Evolutionary conservation across 2,113 vertebrate species (phyloP).

Genomic region (Microcebus ravelobensis): DNA sequence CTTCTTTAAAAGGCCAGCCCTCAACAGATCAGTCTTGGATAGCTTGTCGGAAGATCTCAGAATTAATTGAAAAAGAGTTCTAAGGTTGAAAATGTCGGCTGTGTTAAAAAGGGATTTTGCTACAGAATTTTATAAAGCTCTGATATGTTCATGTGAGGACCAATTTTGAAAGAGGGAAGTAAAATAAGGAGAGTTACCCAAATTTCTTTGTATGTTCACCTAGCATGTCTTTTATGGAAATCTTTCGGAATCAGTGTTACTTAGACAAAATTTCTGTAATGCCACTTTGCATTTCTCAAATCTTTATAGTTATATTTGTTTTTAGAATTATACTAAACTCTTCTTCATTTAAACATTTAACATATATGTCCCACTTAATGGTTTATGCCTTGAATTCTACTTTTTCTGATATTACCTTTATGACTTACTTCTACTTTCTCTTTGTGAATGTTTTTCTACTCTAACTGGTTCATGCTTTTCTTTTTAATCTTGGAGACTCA

Average conservation of each 20-base stretch:
- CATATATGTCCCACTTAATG: not conserved
- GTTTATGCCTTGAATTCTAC: not conserved
- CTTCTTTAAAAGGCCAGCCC: not conserved
- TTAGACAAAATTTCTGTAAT: not conserved
- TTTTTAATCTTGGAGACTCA: not conserved
- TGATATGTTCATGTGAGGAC: not conserved
- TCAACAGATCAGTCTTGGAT: not conserved
- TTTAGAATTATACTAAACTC: not conserved
- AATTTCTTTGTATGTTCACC: not conserved
- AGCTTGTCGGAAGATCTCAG: not conserved
- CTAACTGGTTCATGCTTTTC: not conserved
- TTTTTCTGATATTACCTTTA: not conserved
- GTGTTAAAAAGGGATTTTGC: not conserved
- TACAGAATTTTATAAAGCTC: not conserved
- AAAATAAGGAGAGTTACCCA: not conserved
- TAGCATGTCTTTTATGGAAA: not conserved
- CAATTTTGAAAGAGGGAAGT: not conserved
- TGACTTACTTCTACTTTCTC: not conserved
- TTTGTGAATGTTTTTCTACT: not conserved
- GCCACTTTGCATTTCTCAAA: not conserved
- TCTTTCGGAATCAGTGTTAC: not conserved
- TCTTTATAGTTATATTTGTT: not conserved
- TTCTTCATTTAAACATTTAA: not conserved
- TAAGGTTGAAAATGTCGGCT: not conserved
- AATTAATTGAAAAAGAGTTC: not conserved